These are phyloP conservation scores for Camponotus vicinus DNA, from an alignment of 1,140 invertebrate genomes.

Conservation along the genomic window DNA sequence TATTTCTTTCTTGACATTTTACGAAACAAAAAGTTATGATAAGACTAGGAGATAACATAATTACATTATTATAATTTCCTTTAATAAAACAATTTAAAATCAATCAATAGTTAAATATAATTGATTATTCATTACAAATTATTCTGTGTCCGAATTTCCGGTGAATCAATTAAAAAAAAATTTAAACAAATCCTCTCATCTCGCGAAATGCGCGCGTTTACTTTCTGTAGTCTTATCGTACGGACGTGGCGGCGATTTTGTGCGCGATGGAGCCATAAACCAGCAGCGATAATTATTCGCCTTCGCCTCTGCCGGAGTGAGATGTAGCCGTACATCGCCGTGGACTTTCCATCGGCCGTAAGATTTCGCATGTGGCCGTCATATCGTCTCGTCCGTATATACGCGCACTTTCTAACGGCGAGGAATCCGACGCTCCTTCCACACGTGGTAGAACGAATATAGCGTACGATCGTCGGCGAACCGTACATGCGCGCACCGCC, in stretches of 20 bases:
- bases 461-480: slow-evolving; percentile 49
- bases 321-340: slow-evolving; percentile 57
- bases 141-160: not conserved
- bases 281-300: slow-evolving; percentile 71
- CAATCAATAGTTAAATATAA: too few relatives aligned
- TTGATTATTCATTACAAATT: not conserved
- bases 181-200: slow-evolving; percentile 6
- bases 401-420: slow-evolving; percentile 63
- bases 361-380: slow-evolving; percentile 63
- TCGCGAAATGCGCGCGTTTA: slow-evolving; percentile 17
- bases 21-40: not conserved
- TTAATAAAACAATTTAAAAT: not conserved
- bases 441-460: slow-evolving; percentile 44
- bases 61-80: not conserved
- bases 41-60: not conserved
- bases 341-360: slow-evolving; percentile 66
- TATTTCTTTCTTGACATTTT: not conserved
- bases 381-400: not conserved
- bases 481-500: slow-evolving; percentile 71
- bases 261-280: slow-evolving; percentile 58
- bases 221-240: slow-evolving; percentile 55
- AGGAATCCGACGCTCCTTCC: slow-evolving; percentile 65
- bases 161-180: not conserved
- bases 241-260: slow-evolving; percentile 45
- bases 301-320: slow-evolving; percentile 54